Percentiles rank a stretch among this genome's conserved stretches.
Evolutionary conservation across 2,888 invertebrate species (phyloP).

Genomic region (Taphrorychus bicolor): DNA sequence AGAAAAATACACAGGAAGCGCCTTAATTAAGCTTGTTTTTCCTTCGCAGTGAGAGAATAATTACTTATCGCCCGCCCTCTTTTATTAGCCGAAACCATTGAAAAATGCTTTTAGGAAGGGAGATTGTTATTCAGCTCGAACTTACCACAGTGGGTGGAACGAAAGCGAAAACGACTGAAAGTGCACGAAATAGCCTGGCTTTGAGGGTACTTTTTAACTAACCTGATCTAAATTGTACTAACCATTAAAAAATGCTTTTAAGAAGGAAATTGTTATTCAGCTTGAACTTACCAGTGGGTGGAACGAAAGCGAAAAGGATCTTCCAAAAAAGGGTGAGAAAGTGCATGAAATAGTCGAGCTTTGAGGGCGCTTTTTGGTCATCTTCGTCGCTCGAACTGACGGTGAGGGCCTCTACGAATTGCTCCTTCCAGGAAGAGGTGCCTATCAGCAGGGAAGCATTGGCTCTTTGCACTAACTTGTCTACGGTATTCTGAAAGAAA

Average conservation of each 20-base stretch:
- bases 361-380: conserved; percentile 78
- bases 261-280: no score
- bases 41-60: no score
- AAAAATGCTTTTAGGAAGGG: no score
- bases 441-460: conserved; percentile 93
- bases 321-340: conserved; percentile 98
- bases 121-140: no score
- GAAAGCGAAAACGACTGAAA: no score
- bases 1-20: background rate
- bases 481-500: conserved; percentile 84
- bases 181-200: no score
- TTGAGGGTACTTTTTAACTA: no score
- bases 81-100: background rate
- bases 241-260: no score
- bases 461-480: conserved; percentile 96
- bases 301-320: conserved; percentile 94
- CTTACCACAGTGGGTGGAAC: no score
- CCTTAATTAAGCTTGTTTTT: conserved; percentile 6
- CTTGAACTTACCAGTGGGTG: conserved; percentile 84
- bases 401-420: conserved; percentile 95
- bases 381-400: conserved; percentile 84
- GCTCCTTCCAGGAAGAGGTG: conserved; percentile 99
- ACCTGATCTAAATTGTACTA: no score
- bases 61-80: background rate
- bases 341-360: conserved; percentile 94